phyloP scores from a whole-genome alignment of 2,113 vertebrate genomes.

The Hyaena hyaena region DNA sequence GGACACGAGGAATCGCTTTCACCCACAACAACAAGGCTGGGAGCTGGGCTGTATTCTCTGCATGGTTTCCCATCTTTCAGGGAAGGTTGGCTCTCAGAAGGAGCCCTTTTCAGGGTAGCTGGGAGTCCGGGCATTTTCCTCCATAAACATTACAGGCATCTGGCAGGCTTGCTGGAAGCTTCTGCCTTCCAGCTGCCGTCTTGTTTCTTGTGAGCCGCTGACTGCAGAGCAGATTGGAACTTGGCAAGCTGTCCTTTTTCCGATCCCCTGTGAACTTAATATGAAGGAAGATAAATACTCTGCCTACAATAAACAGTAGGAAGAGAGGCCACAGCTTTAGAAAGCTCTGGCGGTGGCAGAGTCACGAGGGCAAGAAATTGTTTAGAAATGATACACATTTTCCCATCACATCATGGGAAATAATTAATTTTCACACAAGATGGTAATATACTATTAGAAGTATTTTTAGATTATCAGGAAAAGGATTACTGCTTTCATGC shows the following conservation, averaged over 20 bases:
- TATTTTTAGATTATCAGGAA: slow-evolving; percentile 34
- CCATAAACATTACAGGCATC: background rate
- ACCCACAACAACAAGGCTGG: background rate
- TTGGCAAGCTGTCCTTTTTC: slow-evolving; percentile 55
- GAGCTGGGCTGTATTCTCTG: background rate
- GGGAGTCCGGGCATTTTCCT: background rate
- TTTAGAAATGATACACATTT: background rate
- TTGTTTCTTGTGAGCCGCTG: background rate
- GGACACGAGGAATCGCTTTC: background rate
- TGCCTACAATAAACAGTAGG: background rate
- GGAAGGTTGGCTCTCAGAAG: background rate
- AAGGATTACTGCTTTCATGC: background rate
- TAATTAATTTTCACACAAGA: slow-evolving; percentile 3
- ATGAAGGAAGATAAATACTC: slow-evolving; percentile 15
- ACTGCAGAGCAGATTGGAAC: background rate
- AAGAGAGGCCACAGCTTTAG: background rate
- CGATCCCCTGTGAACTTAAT: background rate
- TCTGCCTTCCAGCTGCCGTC: slow-evolving; percentile 11
- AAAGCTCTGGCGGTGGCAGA: background rate
- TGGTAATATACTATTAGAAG: background rate
- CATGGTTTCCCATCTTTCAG: background rate
- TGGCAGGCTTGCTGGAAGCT: background rate
- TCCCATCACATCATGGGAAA: background rate
- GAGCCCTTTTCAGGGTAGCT: background rate
- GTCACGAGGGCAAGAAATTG: background rate